Conservation (phyloP, 2,888 invertebrate species). For the Nephrotoma appendiculata region DNA sequence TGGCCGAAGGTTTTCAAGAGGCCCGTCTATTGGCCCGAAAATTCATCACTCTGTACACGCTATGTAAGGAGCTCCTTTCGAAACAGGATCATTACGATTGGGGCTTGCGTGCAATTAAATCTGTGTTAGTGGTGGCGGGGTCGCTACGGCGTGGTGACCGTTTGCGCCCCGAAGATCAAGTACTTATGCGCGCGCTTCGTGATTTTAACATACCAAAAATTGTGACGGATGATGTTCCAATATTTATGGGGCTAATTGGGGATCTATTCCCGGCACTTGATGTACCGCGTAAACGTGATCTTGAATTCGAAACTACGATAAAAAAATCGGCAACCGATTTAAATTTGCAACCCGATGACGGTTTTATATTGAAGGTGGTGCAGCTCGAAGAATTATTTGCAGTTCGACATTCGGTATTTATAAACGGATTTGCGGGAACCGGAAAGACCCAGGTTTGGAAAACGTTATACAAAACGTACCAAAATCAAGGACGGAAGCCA, state of each 20-base stretch:
- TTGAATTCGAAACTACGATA: slow-evolving; percentile 69
- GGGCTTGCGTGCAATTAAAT: slow-evolving; percentile 91
- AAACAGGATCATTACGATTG: slow-evolving; percentile 96
- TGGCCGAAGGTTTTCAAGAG: slow-evolving; percentile 89
- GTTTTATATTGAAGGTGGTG: slow-evolving; percentile 74
- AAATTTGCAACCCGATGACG: slow-evolving; percentile 80
- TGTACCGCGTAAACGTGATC: slow-evolving; percentile 74
- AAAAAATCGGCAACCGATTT: slow-evolving; percentile 65
- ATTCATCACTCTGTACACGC: slow-evolving; percentile 83
- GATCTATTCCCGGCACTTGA: slow-evolving; percentile 87
- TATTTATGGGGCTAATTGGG: slow-evolving; percentile 89
- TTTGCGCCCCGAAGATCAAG: slow-evolving; percentile 76
- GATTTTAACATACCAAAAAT: slow-evolving; percentile 94
- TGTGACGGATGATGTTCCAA: slow-evolving; percentile 77
- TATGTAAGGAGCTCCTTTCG: slow-evolving; percentile 79
- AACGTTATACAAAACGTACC: slow-evolving; percentile 69
- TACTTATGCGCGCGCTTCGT: slow-evolving; percentile 81
- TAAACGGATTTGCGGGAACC: slow-evolving; percentile 73
- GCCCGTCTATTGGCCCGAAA: slow-evolving; percentile 80
- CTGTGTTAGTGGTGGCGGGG: slow-evolving; percentile 87
- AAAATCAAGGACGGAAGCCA: slow-evolving; percentile 68
- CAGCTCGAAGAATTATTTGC: slow-evolving; percentile 86
- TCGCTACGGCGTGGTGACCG: slow-evolving; percentile 62
- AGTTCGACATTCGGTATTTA: slow-evolving; percentile 87
- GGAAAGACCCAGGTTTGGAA: slow-evolving; percentile 92